Conservation (phyloP, 2,888 invertebrate species). For the Chalcis sispes region DNA sequence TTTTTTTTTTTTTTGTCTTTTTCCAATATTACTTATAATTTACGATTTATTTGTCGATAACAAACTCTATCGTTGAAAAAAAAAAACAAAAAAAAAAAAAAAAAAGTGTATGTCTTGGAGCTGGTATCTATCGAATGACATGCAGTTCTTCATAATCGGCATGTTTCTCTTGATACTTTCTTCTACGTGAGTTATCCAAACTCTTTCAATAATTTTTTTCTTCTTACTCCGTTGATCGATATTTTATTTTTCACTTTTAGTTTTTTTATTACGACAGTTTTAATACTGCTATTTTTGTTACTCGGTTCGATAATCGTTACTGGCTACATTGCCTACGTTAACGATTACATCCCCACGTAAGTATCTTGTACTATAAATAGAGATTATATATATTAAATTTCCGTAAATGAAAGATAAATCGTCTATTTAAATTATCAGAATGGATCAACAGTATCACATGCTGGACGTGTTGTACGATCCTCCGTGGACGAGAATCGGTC, state of each 20-base stretch:
- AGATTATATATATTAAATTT: not conserved
- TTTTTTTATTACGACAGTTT: slow-evolving; percentile 69
- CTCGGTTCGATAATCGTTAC: slow-evolving; percentile 69
- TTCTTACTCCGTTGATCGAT: too few relatives aligned
- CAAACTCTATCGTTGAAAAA: too few relatives aligned
- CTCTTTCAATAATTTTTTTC: not conserved
- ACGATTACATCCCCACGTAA: slow-evolving; percentile 76
- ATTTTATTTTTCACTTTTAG: slow-evolving; percentile 29
- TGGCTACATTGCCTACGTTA: slow-evolving; percentile 72
- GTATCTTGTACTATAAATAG: slow-evolving; percentile 57
- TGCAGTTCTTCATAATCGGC: slow-evolving; percentile 76
- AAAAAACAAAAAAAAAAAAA: too few relatives aligned
- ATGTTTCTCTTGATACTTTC: slow-evolving; percentile 75
- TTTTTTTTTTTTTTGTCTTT: not conserved
- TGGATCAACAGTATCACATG: slow-evolving; percentile 74
- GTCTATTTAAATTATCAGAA: slow-evolving; percentile 62
- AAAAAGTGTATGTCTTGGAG: slow-evolving; percentile 78
- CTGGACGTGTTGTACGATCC: slow-evolving; percentile 74
- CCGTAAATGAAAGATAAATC: not conserved
- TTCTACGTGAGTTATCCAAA: slow-evolving; percentile 71
- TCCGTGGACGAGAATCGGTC: slow-evolving; percentile 73
- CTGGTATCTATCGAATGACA: slow-evolving; percentile 77
- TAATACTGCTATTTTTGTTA: slow-evolving; percentile 66
- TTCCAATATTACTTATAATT: too few relatives aligned
- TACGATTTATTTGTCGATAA: too few relatives aligned